These are phyloP conservation scores for Anoplius nigerrimus DNA, from an alignment of 2,888 invertebrate genomes.

Conservation along the genomic window DNA sequence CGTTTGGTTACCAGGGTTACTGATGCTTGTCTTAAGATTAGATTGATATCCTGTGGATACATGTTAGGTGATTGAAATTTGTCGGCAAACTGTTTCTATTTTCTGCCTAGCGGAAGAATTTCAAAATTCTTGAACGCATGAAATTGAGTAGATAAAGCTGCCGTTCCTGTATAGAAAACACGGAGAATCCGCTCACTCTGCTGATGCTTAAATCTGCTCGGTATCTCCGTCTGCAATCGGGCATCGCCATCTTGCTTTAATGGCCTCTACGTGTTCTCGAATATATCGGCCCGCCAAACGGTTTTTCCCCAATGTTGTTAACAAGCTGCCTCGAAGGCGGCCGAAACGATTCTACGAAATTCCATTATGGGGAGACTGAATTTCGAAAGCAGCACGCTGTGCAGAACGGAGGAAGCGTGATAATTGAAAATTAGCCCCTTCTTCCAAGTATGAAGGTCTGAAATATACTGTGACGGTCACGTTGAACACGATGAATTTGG, in stretches of 20 bases:
- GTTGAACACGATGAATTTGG: no score
- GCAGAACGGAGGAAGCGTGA: background rate
- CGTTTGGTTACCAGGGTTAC: no score
- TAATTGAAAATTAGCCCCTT: background rate
- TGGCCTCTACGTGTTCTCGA: slow-evolving; percentile 71
- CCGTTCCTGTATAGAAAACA: slow-evolving; percentile 2
- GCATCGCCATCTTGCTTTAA: slow-evolving; percentile 63
- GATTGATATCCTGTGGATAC: no score
- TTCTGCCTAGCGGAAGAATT: no score
- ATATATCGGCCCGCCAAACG: slow-evolving; percentile 57
- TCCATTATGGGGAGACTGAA: slow-evolving; percentile 2
- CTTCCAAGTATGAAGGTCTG: no score
- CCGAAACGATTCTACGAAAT: slow-evolving; percentile 10
- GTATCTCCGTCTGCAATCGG: slow-evolving; percentile 62
- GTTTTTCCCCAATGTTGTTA: slow-evolving; percentile 16
- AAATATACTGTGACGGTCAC: no score
- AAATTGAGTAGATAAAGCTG: background rate
- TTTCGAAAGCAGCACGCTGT: background rate
- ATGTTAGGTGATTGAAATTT: no score
- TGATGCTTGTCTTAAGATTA: no score
- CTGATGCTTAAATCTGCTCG: slow-evolving; percentile 58
- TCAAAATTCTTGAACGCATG: no score
- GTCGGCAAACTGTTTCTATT: no score
- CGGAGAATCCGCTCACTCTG: slow-evolving; percentile 62
- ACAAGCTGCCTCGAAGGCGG: background rate